Evolutionary conservation across 1,140 invertebrate species (phyloP).

Genomic region (Drosophila sucinea): DNA sequence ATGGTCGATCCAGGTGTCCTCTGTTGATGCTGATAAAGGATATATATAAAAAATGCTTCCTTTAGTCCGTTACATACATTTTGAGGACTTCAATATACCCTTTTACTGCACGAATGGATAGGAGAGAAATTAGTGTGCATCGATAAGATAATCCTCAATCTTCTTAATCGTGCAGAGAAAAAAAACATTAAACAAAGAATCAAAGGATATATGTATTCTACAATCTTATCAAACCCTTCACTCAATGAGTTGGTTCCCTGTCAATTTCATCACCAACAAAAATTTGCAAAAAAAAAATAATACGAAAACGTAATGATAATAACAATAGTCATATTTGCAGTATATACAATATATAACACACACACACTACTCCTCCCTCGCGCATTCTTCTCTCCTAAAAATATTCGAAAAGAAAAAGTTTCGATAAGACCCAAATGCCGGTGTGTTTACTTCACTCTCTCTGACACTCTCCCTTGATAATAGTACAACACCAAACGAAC

Average conservation of each 20-base stretch:
- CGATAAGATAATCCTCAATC: neutral
- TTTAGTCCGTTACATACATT: too few relatives aligned
- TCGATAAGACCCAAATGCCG: constrained; percentile 71
- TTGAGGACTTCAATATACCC: neutral
- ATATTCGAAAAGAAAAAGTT: constrained; percentile 25
- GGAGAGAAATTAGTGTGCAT: neutral
- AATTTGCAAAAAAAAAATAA: constrained; percentile 23
- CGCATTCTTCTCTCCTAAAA: too few relatives aligned
- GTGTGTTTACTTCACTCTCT: constrained; percentile 65
- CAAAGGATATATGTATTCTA: too few relatives aligned
- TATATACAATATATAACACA: constrained; percentile 17
- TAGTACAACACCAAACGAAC: neutral
- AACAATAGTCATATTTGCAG: constrained; percentile 21
- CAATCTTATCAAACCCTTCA: neutral
- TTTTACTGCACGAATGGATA: too few relatives aligned
- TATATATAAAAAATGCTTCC: too few relatives aligned
- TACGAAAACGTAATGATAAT: constrained; percentile 10
- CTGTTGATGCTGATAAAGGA: too few relatives aligned
- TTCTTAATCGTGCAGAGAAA: neutral
- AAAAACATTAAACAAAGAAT: neutral
- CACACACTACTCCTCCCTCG: constrained; percentile 18
- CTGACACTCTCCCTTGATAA: constrained; percentile 44
- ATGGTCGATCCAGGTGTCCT: too few relatives aligned
- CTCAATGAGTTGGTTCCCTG: constrained; percentile 10
- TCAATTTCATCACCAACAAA: constrained; percentile 5